A percentile compares a stretch with the other conserved stretches of the same genome.
Conservation (phyloP, 2,888 invertebrate species). For the Drosophila buzzatii region DNA sequence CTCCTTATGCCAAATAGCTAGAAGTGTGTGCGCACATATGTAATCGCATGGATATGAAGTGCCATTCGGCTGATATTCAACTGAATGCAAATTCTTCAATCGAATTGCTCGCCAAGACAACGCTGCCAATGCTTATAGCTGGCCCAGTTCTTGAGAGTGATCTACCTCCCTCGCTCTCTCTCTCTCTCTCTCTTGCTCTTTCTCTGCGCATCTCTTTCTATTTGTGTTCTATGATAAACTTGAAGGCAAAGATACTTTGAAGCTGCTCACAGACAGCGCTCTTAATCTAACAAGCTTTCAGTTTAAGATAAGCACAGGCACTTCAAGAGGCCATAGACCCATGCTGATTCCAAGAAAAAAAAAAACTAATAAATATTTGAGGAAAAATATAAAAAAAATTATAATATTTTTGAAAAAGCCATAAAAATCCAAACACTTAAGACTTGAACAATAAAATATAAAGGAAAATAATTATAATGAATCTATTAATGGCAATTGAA, state of each 20-base stretch:
- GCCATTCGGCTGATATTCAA: constrained; percentile 18
- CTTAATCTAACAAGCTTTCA: background rate
- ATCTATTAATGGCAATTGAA: constrained; percentile 1
- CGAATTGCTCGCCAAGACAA: constrained; percentile 7
- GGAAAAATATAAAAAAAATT: background rate
- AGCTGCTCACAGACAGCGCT: constrained; percentile 1
- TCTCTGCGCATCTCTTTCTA: background rate
- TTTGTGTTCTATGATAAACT: constrained; percentile 3
- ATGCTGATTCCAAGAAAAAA: background rate
- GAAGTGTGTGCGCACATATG: constrained; percentile 1
- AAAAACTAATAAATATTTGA: constrained; percentile 1
- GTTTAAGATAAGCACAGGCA: constrained; percentile 1
- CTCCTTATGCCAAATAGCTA: constrained; percentile 3
- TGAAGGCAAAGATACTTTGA: constrained; percentile 1
- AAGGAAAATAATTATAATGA: constrained; percentile 1
- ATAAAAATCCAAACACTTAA: background rate
- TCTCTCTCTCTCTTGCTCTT: background rate
- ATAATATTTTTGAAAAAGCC: background rate
- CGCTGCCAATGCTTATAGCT: background rate
- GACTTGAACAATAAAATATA: background rate
- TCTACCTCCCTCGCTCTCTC: background rate
- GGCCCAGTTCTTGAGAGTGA: constrained; percentile 4
- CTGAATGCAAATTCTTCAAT: constrained; percentile 17
- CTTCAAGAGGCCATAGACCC: constrained; percentile 5
- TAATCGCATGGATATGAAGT: constrained; percentile 19